Base-by-base conservation (phyloP, 2,888 invertebrate genomes). In the Metacarcinus magister region DNA sequence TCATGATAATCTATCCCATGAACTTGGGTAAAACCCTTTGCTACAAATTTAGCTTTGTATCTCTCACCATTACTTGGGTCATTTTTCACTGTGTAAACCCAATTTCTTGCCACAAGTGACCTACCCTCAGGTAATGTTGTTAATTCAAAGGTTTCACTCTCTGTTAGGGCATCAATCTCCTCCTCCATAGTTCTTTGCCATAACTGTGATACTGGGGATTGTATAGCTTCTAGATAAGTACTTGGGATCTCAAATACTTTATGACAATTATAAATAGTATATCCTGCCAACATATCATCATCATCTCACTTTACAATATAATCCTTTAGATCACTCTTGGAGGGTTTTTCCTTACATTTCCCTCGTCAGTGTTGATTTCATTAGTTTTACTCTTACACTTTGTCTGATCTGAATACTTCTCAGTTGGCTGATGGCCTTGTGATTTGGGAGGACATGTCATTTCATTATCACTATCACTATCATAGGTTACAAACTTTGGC, bases 11-110 rank as follows among this genome's bases (percentile, higher is more conserved):
- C 95, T 28, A 95, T 44, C 16, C 39, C 92, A 32, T 75, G 28
- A 7, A 95, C 54, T 48, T 95, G 92, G 19, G 92, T 48, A 82
- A 67, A 95, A 48, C 92, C 92, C 44, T 91, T 92, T n/a, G 95
- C 95, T 46, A 95, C 95, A 93, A 48, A 95, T 92, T 92, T 95
- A 5, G 92, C 92, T 92, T 92, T 92, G 82, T 28, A 46, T 48
- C 10, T 92, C 48, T 92, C 87, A 46, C 67, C 48, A 93, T 89
- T 92, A 87, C 16, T 0, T 44, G 46, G 23, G 32, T 54, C 87
- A 54, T 32, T 0, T 32, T 95, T 95, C 67, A 91, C 89, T 23
- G 44, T 43, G 28, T 13, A 95, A 16, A 95, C 92, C 95, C 93
- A 95, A 7, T 91, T 92, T 5, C 93, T 87, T 43, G 48, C 94